A percentile compares a stretch with the other conserved stretches of the same genome.
Conservation (phyloP, 2,888 invertebrate species). For the Leptinotarsa juncta region DNA sequence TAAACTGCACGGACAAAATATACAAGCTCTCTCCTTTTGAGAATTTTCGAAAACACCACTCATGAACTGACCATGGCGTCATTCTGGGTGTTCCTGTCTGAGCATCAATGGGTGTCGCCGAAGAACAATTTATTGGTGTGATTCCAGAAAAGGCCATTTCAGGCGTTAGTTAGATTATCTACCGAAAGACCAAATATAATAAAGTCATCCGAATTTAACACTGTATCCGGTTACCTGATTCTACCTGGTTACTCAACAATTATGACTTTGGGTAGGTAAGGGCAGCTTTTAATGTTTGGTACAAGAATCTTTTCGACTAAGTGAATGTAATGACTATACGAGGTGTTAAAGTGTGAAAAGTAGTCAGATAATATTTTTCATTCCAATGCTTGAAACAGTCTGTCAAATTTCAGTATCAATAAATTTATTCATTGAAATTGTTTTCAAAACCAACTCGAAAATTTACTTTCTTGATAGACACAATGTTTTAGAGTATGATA, state of each 20-base stretch:
- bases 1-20: too few relatives aligned
- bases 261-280: constrained; percentile 18
- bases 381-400: neutral
- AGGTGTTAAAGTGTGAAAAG: neutral
- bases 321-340: constrained; percentile 16
- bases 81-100: constrained; percentile 25
- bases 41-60: neutral
- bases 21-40: too few relatives aligned
- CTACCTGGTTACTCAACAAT: constrained; percentile 38
- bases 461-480: too few relatives aligned
- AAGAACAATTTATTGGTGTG: constrained; percentile 40
- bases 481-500: too few relatives aligned
- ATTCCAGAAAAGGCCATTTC: constrained; percentile 36
- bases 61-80: constrained; percentile 1
- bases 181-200: constrained; percentile 40
- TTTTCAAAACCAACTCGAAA: too few relatives aligned
- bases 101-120: constrained; percentile 29
- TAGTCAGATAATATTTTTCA: neutral
- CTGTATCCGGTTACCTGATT: constrained; percentile 41
- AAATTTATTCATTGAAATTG: too few relatives aligned
- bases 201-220: constrained; percentile 41
- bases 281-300: constrained; percentile 4
- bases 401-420: too few relatives aligned
- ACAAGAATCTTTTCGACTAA: constrained; percentile 15
- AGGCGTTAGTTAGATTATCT: constrained; percentile 40